A percentile compares a stretch with the other conserved stretches of the same genome.
Conservation (phyloP, 2,797 vertebrate genomes). For the Linurgus olivaceus region DNA sequence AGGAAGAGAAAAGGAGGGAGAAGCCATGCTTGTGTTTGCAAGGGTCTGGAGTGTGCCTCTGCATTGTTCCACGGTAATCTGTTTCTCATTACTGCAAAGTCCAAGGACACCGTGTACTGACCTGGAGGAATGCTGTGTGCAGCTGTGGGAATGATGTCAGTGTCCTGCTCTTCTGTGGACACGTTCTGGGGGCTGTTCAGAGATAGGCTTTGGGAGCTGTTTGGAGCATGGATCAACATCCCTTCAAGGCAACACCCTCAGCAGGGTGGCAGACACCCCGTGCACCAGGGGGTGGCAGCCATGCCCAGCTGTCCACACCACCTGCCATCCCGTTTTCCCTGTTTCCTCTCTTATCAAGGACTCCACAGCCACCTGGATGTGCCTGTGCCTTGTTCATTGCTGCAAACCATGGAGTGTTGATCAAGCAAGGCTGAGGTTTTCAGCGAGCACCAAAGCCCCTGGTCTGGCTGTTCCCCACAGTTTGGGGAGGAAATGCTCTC, state of each 20-base stretch:
- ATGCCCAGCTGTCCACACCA: not conserved
- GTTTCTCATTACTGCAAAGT: constrained; percentile 11
- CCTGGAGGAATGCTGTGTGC: not conserved
- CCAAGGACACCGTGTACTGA: constrained; percentile 15
- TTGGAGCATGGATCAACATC: not conserved
- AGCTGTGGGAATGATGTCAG: constrained; percentile 38
- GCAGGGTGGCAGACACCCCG: not conserved
- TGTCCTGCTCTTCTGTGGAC: not conserved
- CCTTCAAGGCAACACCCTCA: not conserved
- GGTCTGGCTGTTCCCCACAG: not conserved
- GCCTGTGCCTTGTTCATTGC: not conserved
- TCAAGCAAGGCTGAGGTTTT: not conserved
- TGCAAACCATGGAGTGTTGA: not conserved
- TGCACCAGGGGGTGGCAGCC: not conserved
- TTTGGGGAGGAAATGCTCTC: not conserved
- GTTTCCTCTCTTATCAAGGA: not conserved
- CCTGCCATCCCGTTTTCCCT: accelerated
- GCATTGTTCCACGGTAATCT: not conserved
- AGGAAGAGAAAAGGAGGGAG: not conserved
- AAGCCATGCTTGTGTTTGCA: not conserved
- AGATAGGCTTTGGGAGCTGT: not conserved
- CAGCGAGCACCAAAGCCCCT: not conserved
- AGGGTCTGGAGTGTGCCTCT: not conserved
- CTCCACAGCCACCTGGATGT: accelerated
- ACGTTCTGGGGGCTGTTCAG: not conserved